These are phyloP conservation scores for Chlorocebus sabaeus DNA, from an alignment of 2,113 vertebrate species.

Conservation along the genomic window DNA sequence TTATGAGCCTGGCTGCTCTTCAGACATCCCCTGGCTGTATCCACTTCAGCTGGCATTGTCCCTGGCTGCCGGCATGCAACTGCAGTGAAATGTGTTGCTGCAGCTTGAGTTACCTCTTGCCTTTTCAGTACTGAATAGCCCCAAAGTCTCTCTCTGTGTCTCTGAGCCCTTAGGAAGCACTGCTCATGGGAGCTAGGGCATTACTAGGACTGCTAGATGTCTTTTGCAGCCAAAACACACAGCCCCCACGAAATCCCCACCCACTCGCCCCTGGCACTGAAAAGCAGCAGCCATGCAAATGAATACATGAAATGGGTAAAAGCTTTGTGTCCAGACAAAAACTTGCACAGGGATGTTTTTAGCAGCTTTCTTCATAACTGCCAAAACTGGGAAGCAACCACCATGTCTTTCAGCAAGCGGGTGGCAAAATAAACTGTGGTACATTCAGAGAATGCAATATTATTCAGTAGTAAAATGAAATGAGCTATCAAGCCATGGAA, in stretches of 20 bases:
- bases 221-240: background rate
- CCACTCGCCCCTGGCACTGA: background rate
- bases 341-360: background rate
- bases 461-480: background rate
- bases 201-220: background rate
- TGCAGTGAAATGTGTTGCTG: background rate
- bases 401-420: background rate
- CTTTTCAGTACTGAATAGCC: background rate
- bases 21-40: constrained; percentile 45
- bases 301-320: background rate
- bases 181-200: no score
- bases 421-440: background rate
- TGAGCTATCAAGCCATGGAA: background rate
- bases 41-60: constrained; percentile 32
- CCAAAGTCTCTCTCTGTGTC: background rate
- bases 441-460: background rate
- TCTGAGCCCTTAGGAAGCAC: background rate
- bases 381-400: no score
- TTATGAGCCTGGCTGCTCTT: constrained; percentile 61
- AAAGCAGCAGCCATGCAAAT: background rate
- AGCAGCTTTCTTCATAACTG: background rate
- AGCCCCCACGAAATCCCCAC: background rate
- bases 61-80: background rate
- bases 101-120: background rate
- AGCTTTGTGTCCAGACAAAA: background rate